A percentile compares a stretch with the other conserved stretches of the same genome.
Evolutionary conservation across 2,113 vertebrate species (phyloP).

Genomic region (Petaurus breviceps): DNA sequence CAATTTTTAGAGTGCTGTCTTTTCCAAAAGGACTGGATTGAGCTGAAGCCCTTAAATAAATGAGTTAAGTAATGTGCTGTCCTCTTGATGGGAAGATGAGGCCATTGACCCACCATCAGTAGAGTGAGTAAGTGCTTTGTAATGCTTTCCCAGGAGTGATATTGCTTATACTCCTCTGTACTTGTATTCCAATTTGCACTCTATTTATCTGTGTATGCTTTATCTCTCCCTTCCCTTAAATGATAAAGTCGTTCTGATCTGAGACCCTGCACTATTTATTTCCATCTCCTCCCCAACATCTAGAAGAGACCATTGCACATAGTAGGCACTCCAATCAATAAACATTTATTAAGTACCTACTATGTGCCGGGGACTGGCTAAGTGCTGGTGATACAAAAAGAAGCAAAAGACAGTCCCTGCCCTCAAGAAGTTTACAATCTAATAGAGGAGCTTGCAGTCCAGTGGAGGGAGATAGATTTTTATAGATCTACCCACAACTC

Average conservation of each 20-base stretch:
- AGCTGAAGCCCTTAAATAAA: neutral
- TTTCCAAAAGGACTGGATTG: constrained; percentile 13
- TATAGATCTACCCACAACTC: neutral
- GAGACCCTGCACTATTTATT: neutral
- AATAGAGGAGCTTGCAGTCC: neutral
- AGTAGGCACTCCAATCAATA: neutral
- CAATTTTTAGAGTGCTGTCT: constrained; percentile 24
- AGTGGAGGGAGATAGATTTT: neutral
- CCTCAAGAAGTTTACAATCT: neutral
- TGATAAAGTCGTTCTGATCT: neutral
- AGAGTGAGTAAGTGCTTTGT: neutral
- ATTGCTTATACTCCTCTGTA: neutral
- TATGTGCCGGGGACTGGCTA: neutral
- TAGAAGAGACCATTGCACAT: neutral
- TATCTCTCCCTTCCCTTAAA: neutral
- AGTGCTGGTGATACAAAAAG: neutral
- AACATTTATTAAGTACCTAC: neutral
- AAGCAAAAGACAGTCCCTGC: neutral
- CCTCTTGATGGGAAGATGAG: neutral
- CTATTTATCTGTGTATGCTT: neutral
- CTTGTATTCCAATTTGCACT: neutral
- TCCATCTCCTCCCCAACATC: neutral
- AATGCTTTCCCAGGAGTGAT: neutral
- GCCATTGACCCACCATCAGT: constrained; percentile 2
- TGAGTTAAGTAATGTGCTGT: neutral